phyloP scores from a whole-genome alignment of 2,113 vertebrate species.

The Gallinago undulata region DNA sequence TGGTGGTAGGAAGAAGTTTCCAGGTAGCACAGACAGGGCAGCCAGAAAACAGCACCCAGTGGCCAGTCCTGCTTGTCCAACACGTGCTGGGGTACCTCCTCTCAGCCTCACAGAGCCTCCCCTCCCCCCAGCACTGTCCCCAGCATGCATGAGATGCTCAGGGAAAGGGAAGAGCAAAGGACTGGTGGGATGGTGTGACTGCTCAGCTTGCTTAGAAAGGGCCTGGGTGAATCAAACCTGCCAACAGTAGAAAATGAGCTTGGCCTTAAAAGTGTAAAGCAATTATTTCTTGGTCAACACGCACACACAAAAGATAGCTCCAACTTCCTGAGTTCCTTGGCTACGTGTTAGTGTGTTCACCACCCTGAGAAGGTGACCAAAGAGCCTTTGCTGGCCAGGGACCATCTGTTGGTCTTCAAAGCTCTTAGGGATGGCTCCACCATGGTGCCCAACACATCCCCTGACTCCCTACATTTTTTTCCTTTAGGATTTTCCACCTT shows the following conservation, averaged over 20 bases:
- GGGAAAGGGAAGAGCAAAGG: background rate
- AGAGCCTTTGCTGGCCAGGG: background rate
- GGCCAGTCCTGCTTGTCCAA: background rate
- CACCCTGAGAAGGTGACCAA: background rate
- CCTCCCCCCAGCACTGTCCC: background rate
- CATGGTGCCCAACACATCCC: accelerated
- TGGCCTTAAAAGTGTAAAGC: background rate
- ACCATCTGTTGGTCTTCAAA: background rate
- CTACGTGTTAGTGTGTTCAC: background rate
- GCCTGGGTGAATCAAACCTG: background rate
- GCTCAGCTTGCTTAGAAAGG: background rate
- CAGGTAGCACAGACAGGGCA: background rate
- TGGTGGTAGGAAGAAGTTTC: background rate
- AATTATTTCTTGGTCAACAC: background rate
- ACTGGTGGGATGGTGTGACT: accelerated
- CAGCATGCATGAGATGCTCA: background rate
- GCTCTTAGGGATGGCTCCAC: background rate
- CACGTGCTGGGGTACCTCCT: background rate
- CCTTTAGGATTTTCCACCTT: background rate
- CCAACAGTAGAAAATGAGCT: accelerated
- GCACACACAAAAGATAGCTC: background rate
- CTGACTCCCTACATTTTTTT: background rate
- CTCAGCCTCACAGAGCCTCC: background rate
- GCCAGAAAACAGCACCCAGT: background rate
- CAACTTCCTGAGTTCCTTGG: background rate